A percentile compares a stretch with the other conserved stretches of the same genome.
phyloP scores from a whole-genome alignment of 1,140 invertebrate genomes.

The Eumaeus atala region DNA sequence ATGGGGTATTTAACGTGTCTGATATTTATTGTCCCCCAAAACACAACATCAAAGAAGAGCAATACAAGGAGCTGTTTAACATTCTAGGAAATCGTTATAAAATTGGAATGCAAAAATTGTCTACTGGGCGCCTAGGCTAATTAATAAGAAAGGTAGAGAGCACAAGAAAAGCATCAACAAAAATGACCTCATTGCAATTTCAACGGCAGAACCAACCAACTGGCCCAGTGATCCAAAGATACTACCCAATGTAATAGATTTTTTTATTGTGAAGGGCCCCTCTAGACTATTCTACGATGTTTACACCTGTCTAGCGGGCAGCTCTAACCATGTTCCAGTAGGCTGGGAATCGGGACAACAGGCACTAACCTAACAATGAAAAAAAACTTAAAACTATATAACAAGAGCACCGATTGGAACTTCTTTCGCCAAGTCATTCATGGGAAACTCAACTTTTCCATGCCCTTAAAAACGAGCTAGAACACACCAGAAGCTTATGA shows the following conservation, averaged over 20 bases:
- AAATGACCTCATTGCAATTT: neutral
- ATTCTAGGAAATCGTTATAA: too few relatives aligned
- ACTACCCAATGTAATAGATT: neutral
- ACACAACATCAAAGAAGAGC: too few relatives aligned
- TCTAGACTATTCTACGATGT: neutral
- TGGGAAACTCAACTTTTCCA: neutral
- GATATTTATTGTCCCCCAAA: too few relatives aligned
- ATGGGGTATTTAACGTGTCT: too few relatives aligned
- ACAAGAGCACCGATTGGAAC: too few relatives aligned
- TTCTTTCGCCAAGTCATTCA: too few relatives aligned
- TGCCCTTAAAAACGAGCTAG: neutral
- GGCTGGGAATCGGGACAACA: neutral
- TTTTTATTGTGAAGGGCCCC: neutral
- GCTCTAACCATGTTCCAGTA: neutral
- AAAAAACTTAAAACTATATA: too few relatives aligned
- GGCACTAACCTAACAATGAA: neutral
- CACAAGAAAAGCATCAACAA: neutral
- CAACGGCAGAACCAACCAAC: constrained; percentile 8
- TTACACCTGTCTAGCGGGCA: neutral
- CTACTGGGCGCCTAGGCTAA: constrained; percentile 2
- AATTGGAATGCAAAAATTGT: too few relatives aligned
- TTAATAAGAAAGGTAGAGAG: neutral
- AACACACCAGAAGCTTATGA: neutral
- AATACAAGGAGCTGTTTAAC: too few relatives aligned
- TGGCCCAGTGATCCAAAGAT: constrained; percentile 2